Evolutionary conservation across 2,888 invertebrate genomes (phyloP).

Genomic region (Chrysotoxum bicinctum): DNA sequence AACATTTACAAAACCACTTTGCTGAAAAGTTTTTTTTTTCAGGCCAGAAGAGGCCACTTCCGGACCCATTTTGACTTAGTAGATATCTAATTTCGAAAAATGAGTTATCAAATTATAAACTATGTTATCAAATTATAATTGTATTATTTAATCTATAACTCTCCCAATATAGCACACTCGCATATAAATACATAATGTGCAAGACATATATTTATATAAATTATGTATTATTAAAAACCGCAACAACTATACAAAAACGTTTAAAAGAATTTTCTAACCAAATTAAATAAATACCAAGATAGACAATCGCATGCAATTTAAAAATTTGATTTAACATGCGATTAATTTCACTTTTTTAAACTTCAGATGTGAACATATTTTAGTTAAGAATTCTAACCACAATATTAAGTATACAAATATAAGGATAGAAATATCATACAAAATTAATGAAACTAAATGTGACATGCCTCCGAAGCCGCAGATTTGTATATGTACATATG

Average conservation of each 20-base stretch:
- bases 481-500: background rate
- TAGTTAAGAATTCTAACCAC: background rate
- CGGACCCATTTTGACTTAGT: too few relatives aligned
- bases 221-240: background rate
- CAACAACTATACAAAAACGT: background rate
- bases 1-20: too few relatives aligned
- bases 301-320: background rate
- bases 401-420: background rate
- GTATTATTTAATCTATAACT: too few relatives aligned
- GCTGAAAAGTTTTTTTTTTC: too few relatives aligned
- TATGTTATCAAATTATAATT: too few relatives aligned
- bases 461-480: background rate
- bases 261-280: background rate
- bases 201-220: too few relatives aligned
- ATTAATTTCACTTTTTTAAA: slow-evolving; percentile 8
- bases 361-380: background rate
- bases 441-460: background rate
- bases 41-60: too few relatives aligned
- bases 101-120: too few relatives aligned
- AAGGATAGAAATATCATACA: background rate
- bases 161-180: too few relatives aligned
- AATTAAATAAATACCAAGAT: background rate
- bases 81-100: too few relatives aligned
- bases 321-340: too few relatives aligned
- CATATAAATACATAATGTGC: too few relatives aligned